Evolutionary conservation across 2,113 vertebrate species (phyloP).

Genomic region (Nycticryphes semicollaris): DNA sequence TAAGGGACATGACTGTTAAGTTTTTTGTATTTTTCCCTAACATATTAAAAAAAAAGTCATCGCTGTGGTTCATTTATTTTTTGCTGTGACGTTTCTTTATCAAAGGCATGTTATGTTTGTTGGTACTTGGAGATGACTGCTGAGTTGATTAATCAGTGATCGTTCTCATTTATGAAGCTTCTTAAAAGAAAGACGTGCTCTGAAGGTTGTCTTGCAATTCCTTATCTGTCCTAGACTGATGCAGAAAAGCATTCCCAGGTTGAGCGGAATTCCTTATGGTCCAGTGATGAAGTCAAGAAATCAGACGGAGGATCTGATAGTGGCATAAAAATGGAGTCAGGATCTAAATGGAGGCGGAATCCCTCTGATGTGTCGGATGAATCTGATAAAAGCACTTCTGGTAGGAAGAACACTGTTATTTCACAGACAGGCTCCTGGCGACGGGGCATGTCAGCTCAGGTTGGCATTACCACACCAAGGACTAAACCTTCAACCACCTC

Average conservation of each 20-base stretch:
- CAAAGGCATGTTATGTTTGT: background rate
- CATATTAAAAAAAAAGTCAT: background rate
- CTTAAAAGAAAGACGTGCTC: background rate
- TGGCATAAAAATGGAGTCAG: slow-evolving; percentile 84
- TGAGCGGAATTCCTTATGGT: slow-evolving; percentile 83
- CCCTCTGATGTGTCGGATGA: slow-evolving; percentile 93
- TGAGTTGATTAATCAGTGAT: background rate
- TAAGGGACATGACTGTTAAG: background rate
- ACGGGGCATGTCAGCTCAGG: slow-evolving; percentile 93
- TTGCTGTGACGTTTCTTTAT: background rate
- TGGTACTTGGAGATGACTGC: background rate
- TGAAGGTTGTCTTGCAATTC: background rate
- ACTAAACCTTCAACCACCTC: slow-evolving; percentile 83
- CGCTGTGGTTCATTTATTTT: background rate
- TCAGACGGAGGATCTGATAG: slow-evolving; percentile 89
- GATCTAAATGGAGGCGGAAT: slow-evolving; percentile 89
- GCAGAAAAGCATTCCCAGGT: slow-evolving; percentile 90
- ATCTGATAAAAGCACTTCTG: slow-evolving; percentile 90
- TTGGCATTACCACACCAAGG: slow-evolving; percentile 91
- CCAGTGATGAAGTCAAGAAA: slow-evolving; percentile 88
- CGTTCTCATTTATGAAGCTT: background rate
- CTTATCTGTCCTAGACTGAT: slow-evolving; percentile 83
- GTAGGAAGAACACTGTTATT: slow-evolving; percentile 84
- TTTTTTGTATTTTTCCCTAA: background rate
- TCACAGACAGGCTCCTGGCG: slow-evolving; percentile 96